These are phyloP conservation scores for Hylomyscus alleni DNA, from an alignment of 2,797 vertebrate species.

Conservation along the genomic window DNA sequence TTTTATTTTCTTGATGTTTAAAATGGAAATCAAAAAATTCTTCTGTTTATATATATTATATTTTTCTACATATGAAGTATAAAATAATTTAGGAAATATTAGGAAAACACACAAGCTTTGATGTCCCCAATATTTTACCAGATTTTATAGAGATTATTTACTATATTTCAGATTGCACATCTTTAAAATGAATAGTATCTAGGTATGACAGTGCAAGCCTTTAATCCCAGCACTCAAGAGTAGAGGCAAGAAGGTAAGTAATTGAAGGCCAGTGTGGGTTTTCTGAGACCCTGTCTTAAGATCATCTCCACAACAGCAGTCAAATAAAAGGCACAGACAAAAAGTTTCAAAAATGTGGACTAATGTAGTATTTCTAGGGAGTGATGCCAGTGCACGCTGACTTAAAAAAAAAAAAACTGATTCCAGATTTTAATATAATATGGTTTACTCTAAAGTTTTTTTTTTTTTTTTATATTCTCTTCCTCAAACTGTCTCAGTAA, in stretches of 20 bases:
- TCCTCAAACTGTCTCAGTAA: constrained; percentile 41
- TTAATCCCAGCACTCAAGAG: not conserved
- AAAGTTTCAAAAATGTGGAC: not conserved
- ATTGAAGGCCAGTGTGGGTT: not conserved
- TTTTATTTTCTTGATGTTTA: constrained; percentile 62
- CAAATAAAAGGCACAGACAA: not conserved
- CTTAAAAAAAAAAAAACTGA: not conserved
- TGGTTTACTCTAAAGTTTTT: not conserved
- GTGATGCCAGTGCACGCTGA: not conserved
- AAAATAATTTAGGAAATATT: constrained; percentile 51
- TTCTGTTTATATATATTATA: constrained; percentile 52
- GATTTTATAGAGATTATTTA: constrained; percentile 10
- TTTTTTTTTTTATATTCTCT: constrained; percentile 8
- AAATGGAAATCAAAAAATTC: constrained; percentile 47
- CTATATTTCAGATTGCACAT: not conserved
- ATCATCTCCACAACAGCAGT: not conserved
- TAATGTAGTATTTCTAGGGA: not conserved
- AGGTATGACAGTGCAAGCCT: not conserved
- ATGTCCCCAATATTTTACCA: constrained; percentile 5
- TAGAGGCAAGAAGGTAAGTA: not conserved
- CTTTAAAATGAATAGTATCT: not conserved
- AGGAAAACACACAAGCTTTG: constrained; percentile 32
- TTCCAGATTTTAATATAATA: constrained; percentile 38
- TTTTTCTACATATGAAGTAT: constrained; percentile 39
- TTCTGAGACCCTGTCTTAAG: not conserved